Evolutionary conservation across 2,888 invertebrate species (phyloP), one percentile per base, ranked within the genome.

Genomic region (Ceraclea dissimilis): DNA sequence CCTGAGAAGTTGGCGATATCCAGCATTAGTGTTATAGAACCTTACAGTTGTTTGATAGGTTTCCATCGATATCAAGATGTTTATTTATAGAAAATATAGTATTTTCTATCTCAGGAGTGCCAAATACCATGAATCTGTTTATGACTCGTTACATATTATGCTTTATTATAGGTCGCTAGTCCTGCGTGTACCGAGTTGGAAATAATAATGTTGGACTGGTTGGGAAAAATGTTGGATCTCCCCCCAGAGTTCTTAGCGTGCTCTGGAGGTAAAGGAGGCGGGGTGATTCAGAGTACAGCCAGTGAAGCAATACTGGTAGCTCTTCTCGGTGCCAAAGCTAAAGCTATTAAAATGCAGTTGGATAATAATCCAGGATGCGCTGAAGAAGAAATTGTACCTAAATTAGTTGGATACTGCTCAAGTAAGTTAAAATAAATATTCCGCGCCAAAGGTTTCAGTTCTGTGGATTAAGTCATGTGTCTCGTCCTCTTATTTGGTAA

Each of bases 111-210:
- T n/a, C n/a, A n/a, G n/a, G n/a, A n/a, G n/a, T n/a, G n/a, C n/a
- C n/a, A n/a, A n/a, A n/a, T n/a, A n/a, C n/a, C n/a, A n/a, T n/a
- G n/a, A n/a, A n/a, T n/a, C n/a, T n/a, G n/a, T n/a, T n/a, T n/a
- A n/a, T n/a, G n/a, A n/a, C n/a, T n/a, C n/a, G n/a, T n/a, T n/a
- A n/a, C n/a, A n/a, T n/a, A n/a, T n/a, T n/a, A n/a, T n/a, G n/a
- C n/a, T n/a, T n/a, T n/a, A n/a, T n/a, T 46, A 5, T 69, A 92
- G 92, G 91, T 92, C 62, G 87, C 94, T 0, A 93, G 93, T 72
- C 96, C 96, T 0, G 94, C 95, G 0, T 96, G 95, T 69, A 96
- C 96, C 0, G 96, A 97, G 70, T 75, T 97, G 56, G 96, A 96
- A 74, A 93, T 95, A 1, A 86, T 93, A 19, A 94, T 93, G 88